Percentiles rank a stretch among this genome's conserved stretches.
phyloP scores from a whole-genome alignment of 2,113 vertebrate genomes.

The Calidris pugnax region DNA sequence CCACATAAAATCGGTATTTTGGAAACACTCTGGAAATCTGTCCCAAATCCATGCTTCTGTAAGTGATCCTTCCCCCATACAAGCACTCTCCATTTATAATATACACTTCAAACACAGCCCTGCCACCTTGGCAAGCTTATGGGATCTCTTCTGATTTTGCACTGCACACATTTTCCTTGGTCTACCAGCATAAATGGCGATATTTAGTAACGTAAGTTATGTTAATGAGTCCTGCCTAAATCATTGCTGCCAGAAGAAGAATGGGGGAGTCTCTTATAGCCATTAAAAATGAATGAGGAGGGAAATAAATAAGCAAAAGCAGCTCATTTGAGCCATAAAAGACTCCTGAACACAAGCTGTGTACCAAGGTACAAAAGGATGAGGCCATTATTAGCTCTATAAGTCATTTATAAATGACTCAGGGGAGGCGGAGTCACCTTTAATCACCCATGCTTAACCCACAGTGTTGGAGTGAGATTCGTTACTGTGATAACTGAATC shows the following conservation, averaged over 20 bases:
- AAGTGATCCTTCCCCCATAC: background rate
- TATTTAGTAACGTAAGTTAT: conserved; percentile 45
- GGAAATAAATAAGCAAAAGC: conserved; percentile 56
- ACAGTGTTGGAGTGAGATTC: background rate
- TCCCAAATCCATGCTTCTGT: background rate
- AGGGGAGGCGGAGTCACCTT: background rate
- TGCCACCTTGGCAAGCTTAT: background rate
- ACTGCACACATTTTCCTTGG: background rate
- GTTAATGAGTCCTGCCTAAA: conserved; percentile 58
- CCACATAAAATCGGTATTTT: background rate
- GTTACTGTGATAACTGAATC: background rate
- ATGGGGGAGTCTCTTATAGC: conserved; percentile 2
- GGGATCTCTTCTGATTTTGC: conserved; percentile 32
- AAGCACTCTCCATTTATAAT: background rate
- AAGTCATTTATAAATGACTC: conserved; percentile 18
- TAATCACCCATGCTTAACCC: background rate
- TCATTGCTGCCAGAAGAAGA: background rate
- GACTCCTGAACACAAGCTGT: conserved; percentile 69
- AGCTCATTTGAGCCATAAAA: conserved; percentile 61
- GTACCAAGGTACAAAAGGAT: conserved; percentile 36
- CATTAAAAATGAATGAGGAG: conserved; percentile 64
- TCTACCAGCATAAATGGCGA: background rate
- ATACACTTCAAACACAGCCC: background rate
- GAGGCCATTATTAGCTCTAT: conserved; percentile 49
- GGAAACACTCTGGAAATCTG: background rate